phyloP scores from a whole-genome alignment of 2,797 vertebrate genomes.

The Phyllotis vaccarum region DNA sequence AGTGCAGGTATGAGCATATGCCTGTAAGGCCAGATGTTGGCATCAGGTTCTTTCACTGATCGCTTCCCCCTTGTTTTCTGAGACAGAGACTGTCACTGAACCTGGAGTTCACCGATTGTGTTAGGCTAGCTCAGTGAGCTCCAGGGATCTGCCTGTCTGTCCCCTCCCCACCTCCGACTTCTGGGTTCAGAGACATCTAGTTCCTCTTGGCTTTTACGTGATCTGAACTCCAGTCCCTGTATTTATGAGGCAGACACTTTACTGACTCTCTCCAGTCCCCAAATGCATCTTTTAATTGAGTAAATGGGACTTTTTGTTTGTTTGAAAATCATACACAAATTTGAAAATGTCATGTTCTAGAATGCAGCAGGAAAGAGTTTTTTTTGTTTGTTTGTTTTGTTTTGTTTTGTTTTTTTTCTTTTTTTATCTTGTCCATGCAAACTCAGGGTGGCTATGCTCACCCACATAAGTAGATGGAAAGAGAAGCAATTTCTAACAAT shows the following conservation, averaged over 20 bases:
- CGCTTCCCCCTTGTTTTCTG: not conserved
- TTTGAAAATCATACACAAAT: not conserved
- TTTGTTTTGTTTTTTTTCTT: no score
- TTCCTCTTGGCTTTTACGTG: no score
- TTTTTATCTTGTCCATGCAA: not conserved
- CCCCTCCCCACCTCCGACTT: no score
- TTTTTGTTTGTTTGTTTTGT: no score
- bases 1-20: not conserved
- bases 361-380: not conserved
- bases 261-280: not conserved
- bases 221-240: not conserved
- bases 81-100: not conserved
- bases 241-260: no score
- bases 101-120: not conserved
- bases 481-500: slow-evolving; percentile 2
- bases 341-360: slow-evolving; percentile 9
- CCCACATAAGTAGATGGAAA: not conserved
- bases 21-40: not conserved
- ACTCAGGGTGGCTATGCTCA: not conserved
- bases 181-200: not conserved
- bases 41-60: not conserved
- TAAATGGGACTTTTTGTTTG: not conserved
- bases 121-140: not conserved
- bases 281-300: slow-evolving; percentile 6
- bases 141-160: not conserved